Conservation (phyloP, 2,113 vertebrate species). For the Rhinopithecus roxellana region DNA sequence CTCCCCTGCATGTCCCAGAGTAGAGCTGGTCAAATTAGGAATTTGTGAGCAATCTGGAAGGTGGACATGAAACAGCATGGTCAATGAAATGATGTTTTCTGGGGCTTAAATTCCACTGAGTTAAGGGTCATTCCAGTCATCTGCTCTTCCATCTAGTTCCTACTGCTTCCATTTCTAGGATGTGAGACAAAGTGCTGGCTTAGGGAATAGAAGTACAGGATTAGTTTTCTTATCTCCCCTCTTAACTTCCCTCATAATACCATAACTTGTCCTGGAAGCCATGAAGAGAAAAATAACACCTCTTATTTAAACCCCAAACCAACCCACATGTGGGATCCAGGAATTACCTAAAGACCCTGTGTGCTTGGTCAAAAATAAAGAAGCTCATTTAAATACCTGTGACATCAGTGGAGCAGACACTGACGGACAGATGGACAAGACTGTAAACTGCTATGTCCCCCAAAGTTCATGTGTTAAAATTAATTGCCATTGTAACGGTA, state of each 20-base stretch:
- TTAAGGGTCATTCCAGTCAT: not conserved
- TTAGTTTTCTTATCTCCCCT: not conserved
- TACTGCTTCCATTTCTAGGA: not conserved
- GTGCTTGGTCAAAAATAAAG: not conserved
- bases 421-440: slow-evolving; percentile 23
- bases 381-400: slow-evolving; percentile 33
- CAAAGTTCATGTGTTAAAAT: not conserved
- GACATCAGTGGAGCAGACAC: slow-evolving; percentile 28
- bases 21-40: not conserved
- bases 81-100: not conserved
- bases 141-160: not conserved
- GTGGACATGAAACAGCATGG: not conserved
- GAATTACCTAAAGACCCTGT: not conserved
- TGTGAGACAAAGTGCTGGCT: not conserved
- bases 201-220: not conserved
- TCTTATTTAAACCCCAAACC: not conserved
- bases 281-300: not conserved
- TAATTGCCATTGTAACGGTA: not conserved
- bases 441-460: not conserved
- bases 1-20: not conserved
- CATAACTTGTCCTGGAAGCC: not conserved
- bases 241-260: not conserved
- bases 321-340: not conserved
- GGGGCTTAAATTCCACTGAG: not conserved
- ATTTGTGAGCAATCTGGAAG: not conserved